Evolutionary conservation across 2,888 invertebrate species (phyloP).

Genomic region (Laspeyria flexula): DNA sequence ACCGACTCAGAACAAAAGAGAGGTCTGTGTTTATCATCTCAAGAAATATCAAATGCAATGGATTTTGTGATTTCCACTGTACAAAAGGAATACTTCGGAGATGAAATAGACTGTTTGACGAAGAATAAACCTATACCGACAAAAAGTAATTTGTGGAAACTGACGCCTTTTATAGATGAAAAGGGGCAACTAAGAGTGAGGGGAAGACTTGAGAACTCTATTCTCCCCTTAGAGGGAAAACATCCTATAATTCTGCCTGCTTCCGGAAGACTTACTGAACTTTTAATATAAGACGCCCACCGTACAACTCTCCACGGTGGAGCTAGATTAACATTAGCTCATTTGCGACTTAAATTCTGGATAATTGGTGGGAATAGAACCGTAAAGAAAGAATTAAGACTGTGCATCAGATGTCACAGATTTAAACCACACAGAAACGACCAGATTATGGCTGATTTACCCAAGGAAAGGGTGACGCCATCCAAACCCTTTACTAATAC

Average conservation of each 20-base stretch:
- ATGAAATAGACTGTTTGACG: slow-evolving; percentile 1
- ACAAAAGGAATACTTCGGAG: neutral
- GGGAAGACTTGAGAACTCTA: neutral
- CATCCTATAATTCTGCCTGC: slow-evolving; percentile 1
- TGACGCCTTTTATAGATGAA: slow-evolving; percentile 2
- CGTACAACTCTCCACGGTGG: slow-evolving; percentile 7
- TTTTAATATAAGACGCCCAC: slow-evolving; percentile 1
- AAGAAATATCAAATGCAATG: slow-evolving; percentile 1
- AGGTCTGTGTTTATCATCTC: neutral
- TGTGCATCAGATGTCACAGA: no score
- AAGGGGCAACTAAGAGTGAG: slow-evolving; percentile 1
- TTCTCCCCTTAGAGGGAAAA: neutral
- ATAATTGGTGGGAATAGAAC: no score
- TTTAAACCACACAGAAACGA: no score
- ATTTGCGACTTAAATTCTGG: no score
- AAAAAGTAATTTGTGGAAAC: slow-evolving; percentile 1
- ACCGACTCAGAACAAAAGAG: neutral
- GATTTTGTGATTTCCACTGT: neutral
- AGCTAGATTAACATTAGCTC: no score
- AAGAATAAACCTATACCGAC: neutral
- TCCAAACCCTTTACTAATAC: no score
- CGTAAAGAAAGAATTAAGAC: no score
- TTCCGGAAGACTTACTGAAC: neutral
- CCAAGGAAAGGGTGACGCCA: no score
- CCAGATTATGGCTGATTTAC: no score